These are phyloP conservation scores for Volucella inflata DNA, from an alignment of 2,888 invertebrate genomes.

Conservation along the genomic window DNA sequence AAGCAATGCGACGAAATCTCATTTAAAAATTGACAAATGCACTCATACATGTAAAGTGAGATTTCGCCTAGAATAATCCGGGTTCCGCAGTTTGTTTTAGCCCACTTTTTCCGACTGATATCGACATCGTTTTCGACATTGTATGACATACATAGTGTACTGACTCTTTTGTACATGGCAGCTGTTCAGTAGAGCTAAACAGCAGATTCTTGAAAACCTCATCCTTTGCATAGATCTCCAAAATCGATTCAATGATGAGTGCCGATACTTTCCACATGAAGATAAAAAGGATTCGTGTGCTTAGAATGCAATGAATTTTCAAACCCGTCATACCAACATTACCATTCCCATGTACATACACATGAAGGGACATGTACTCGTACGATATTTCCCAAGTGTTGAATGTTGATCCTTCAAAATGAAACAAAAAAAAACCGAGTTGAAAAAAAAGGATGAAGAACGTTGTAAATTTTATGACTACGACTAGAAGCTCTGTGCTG, in stretches of 20 bases:
- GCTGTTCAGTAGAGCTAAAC: constrained; percentile 60
- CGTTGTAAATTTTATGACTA: constrained; percentile 68
- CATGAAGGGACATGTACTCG: not conserved
- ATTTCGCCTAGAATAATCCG: constrained; percentile 31
- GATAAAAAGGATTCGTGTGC: constrained; percentile 59
- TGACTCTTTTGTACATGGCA: constrained; percentile 25
- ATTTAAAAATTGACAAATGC: not conserved
- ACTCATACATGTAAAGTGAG: constrained; percentile 21
- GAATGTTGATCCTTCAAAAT: constrained; percentile 65
- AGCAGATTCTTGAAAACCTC: constrained; percentile 63
- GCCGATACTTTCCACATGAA: constrained; percentile 59
- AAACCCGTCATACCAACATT: constrained; percentile 11
- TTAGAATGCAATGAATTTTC: constrained; percentile 68
- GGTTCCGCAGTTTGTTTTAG: constrained; percentile 41
- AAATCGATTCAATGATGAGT: constrained; percentile 68
- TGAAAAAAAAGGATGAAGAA: constrained; percentile 51
- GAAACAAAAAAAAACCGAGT: constrained; percentile 20
- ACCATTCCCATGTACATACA: constrained; percentile 1
- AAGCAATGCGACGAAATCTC: too few relatives aligned
- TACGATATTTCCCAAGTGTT: constrained; percentile 37
- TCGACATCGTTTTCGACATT: not conserved
- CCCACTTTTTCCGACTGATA: constrained; percentile 42
- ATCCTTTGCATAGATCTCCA: constrained; percentile 72
- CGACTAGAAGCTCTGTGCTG: constrained; percentile 51
- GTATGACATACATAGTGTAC: too few relatives aligned